Conservation (phyloP, 2,113 vertebrate species). For the Oryzias woworae region DNA sequence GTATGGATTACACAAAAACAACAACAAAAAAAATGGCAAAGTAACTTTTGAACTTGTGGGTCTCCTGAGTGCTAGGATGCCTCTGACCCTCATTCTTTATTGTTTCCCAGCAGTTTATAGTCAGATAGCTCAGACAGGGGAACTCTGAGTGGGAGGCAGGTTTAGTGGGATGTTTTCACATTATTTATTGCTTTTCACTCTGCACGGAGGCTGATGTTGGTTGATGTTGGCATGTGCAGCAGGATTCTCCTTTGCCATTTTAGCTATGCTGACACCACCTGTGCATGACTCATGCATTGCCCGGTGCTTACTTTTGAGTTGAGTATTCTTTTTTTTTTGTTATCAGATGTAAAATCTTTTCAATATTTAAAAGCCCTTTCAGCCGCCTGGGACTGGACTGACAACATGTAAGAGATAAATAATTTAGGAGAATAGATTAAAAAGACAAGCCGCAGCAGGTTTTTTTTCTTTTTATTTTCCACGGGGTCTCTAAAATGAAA, state of each 20-base stretch:
- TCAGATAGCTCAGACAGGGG: slow-evolving; percentile 17
- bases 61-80: slow-evolving; percentile 26
- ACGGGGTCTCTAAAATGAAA: slow-evolving; percentile 3
- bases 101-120: slow-evolving; percentile 46
- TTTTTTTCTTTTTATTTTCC: slow-evolving; percentile 22
- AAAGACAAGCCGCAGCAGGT: slow-evolving; percentile 42
- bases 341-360: slow-evolving; percentile 45
- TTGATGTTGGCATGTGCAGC: slow-evolving; percentile 39
- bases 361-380: slow-evolving; percentile 43
- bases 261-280: slow-evolving; percentile 35
- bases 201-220: slow-evolving; percentile 25
- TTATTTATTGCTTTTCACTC: slow-evolving; percentile 44
- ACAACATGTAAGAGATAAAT: slow-evolving; percentile 60
- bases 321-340: not conserved
- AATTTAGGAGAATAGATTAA: slow-evolving; percentile 53
- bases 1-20: slow-evolving; percentile 57
- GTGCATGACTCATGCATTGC: slow-evolving; percentile 44
- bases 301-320: slow-evolving; percentile 38
- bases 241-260: slow-evolving; percentile 47
- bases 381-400: slow-evolving; percentile 30
- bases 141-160: slow-evolving; percentile 53
- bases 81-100: slow-evolving; percentile 28
- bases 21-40: slow-evolving; percentile 51
- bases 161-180: slow-evolving; percentile 38
- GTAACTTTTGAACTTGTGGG: slow-evolving; percentile 23